Percentiles rank a stretch among this genome's conserved stretches.
Evolutionary conservation across 2,797 vertebrate species (phyloP).

Genomic region (Danionella dracula): DNA sequence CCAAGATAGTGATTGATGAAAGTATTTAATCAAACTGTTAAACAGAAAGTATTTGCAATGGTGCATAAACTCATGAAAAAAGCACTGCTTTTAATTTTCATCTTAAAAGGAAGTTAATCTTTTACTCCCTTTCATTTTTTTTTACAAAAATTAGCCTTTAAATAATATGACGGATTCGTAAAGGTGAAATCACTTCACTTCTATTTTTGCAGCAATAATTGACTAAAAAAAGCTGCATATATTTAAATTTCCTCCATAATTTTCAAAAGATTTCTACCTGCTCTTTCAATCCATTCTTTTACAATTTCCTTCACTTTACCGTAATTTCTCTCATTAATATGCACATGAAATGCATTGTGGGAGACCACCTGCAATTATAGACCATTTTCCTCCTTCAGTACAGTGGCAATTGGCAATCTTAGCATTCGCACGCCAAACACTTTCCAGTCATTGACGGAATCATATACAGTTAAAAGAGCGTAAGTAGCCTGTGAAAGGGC

Average conservation of each 20-base stretch:
- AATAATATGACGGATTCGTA: neutral
- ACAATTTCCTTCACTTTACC: constrained; percentile 32
- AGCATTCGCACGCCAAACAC: constrained; percentile 45
- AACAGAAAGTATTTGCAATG: constrained; percentile 66
- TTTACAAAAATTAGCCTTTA: no score
- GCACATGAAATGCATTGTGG: constrained; percentile 35
- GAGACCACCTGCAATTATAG: constrained; percentile 46
- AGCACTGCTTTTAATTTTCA: neutral
- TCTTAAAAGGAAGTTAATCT: constrained; percentile 35
- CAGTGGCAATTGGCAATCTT: constrained; percentile 35
- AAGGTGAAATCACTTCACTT: constrained; percentile 19
- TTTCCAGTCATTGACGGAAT: constrained; percentile 70
- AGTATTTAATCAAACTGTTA: constrained; percentile 99
- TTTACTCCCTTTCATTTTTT: neutral
- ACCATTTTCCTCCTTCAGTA: constrained; percentile 37
- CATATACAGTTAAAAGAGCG: constrained; percentile 61
- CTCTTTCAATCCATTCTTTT: constrained; percentile 32
- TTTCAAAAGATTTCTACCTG: neutral
- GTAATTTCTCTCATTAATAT: constrained; percentile 47
- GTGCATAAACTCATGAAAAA: constrained; percentile 51
- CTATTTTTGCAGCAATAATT: neutral
- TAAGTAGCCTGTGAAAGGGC: constrained; percentile 70
- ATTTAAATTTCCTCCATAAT: neutral
- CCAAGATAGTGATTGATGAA: constrained; percentile 99
- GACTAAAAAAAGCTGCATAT: neutral